These are phyloP conservation scores for Dromaius novaehollandiae DNA, from an alignment of 2,113 vertebrate genomes.

Conservation along the genomic window DNA sequence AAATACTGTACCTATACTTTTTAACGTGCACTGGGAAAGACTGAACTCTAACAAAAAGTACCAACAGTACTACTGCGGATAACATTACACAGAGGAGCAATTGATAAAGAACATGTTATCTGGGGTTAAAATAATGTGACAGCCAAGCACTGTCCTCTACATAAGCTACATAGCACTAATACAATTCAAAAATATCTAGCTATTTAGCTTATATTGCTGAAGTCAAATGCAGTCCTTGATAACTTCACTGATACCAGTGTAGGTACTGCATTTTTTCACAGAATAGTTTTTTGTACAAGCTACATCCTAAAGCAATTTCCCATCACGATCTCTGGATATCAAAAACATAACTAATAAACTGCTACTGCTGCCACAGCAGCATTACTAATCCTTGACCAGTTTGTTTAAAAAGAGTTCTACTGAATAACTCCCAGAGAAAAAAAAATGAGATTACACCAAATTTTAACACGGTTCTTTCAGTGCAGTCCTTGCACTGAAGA, in stretches of 20 bases:
- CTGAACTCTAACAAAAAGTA: neutral
- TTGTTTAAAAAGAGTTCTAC: too few species aligned
- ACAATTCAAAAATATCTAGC: neutral
- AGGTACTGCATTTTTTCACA: neutral
- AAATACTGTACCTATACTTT: neutral
- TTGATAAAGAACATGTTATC: neutral
- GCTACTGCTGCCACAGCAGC: neutral
- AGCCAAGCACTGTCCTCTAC: neutral
- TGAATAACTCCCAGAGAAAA: neutral
- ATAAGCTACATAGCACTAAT: neutral
- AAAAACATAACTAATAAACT: neutral
- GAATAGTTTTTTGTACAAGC: neutral
- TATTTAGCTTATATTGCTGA: neutral
- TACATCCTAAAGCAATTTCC: neutral
- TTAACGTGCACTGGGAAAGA: neutral
- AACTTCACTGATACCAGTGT: neutral
- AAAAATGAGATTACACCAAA: neutral
- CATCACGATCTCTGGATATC: neutral
- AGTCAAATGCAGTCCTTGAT: neutral
- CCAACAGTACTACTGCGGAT: neutral
- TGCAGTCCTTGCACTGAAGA: neutral
- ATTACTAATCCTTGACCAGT: neutral
- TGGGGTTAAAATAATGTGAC: neutral
- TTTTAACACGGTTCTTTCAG: neutral
- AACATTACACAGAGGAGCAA: neutral